These are phyloP conservation scores for Conger conger DNA, from an alignment of 2,113 vertebrate species.

Conservation along the genomic window DNA sequence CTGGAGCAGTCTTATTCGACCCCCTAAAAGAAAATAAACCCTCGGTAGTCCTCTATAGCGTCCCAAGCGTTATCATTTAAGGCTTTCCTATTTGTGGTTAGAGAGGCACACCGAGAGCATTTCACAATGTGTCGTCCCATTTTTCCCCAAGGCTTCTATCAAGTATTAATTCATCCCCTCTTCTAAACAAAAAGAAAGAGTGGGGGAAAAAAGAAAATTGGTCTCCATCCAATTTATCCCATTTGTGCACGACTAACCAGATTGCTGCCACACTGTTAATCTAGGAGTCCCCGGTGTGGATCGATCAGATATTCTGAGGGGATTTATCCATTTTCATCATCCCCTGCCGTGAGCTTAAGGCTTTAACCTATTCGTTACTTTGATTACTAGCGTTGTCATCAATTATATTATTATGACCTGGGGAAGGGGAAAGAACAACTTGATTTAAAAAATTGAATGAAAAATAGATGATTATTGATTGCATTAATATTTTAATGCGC, in stretches of 20 bases:
- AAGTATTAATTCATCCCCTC: constrained; percentile 14
- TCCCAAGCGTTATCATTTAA: not conserved
- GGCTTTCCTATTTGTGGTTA: not conserved
- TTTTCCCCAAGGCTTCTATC: not conserved
- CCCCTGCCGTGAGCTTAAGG: not conserved
- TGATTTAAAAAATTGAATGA: not conserved
- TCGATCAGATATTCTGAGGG: not conserved
- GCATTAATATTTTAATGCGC: not conserved
- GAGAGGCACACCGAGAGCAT: not conserved
- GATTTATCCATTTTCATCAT: not conserved
- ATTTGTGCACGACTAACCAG: constrained; percentile 18
- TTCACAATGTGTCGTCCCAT: not conserved
- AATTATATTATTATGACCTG: constrained; percentile 8
- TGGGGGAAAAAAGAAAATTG: constrained; percentile 1
- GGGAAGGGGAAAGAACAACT: not conserved
- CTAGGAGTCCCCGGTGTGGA: not conserved
- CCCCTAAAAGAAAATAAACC: not conserved
- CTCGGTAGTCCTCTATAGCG: not conserved
- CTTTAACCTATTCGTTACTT: not conserved
- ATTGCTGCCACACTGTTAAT: constrained; percentile 6
- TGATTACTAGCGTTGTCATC: not conserved
- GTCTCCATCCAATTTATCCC: constrained; percentile 16
- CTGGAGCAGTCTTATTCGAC: not conserved
- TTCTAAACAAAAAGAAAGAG: not conserved
- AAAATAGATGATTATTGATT: not conserved